These are phyloP conservation scores for Boulengeromyrus knoepffleri DNA, from an alignment of 2,113 vertebrate species.

Conservation along the genomic window DNA sequence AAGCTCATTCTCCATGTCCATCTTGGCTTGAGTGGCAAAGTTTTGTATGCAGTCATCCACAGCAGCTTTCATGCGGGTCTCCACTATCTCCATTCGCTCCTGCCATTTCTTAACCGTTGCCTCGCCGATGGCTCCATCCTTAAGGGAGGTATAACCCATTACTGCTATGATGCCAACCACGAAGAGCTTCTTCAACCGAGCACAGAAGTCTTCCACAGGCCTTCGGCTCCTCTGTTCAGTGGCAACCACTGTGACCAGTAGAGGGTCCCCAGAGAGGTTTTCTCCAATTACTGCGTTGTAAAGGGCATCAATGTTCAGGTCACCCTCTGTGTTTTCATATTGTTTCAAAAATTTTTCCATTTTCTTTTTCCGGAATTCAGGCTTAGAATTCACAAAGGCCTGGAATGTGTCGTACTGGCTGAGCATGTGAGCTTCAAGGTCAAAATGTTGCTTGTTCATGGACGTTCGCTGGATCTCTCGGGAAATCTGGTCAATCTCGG, in stretches of 20 bases:
- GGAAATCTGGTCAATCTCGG: constrained; percentile 54
- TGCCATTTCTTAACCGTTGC: constrained; percentile 63
- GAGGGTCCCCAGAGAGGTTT: constrained; percentile 46
- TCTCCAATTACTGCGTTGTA: constrained; percentile 58
- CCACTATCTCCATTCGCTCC: constrained; percentile 57
- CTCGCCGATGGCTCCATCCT: constrained; percentile 51
- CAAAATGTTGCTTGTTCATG: constrained; percentile 66
- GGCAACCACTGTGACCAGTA: constrained; percentile 54
- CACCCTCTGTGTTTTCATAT: constrained; percentile 55
- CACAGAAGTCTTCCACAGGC: constrained; percentile 66
- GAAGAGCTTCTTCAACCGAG: constrained; percentile 65
- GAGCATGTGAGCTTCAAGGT: constrained; percentile 60
- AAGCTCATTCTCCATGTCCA: constrained; percentile 51
- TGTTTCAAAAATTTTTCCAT: constrained; percentile 64
- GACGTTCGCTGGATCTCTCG: constrained; percentile 52
- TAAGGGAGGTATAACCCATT: constrained; percentile 61
- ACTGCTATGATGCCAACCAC: constrained; percentile 63
- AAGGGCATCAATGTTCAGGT: constrained; percentile 61
- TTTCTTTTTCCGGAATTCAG: constrained; percentile 61
- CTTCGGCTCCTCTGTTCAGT: constrained; percentile 53
- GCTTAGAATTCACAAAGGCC: constrained; percentile 60
- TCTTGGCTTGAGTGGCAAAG: constrained; percentile 59
- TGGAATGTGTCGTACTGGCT: constrained; percentile 71
- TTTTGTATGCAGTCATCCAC: constrained; percentile 64
- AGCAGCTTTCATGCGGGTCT: constrained; percentile 62